Base-by-base conservation (phyloP, 2,797 vertebrate species). In the Acanthornis magna region DNA sequence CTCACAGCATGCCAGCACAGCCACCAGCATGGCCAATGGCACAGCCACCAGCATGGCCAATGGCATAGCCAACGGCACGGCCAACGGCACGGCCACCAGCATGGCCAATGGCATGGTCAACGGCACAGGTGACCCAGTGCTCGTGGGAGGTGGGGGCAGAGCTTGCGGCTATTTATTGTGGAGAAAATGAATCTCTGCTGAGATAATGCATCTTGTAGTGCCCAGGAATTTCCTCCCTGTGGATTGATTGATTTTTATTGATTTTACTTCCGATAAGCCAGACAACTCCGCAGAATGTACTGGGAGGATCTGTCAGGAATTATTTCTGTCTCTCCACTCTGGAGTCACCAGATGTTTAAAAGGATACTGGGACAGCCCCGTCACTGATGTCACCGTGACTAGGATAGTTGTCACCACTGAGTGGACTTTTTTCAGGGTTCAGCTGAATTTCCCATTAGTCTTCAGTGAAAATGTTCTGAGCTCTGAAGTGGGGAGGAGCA, bases 21-120 rank as follows among this genome's bases (percentile, higher is more conserved):
- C 83, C 85, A 91, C 88, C 67, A 97, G 97, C 96, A 95, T 95
- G 1, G 97, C 96, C 85, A 97, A 80, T 27, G 97, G 97, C 96
- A 95, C 89, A 1, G 97, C 96, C 88, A 97, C 4, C 26, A 16
- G 81, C 51, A 30, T 1, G 0, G 50, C 80, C 68, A 84, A 1
- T 0, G 5, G 63, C n/a, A 25, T 1, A 3, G 54, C 54, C 82
- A 66, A 1, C 7, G 77, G 96, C 88, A 57, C 97, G 4, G 78
- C 66, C 55, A 74, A 7, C 3, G 14, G 57, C 72, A 19, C 5
- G 12, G 36, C 32, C 55, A 77, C 7, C 32, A 7, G 55, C 29
- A 6, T 3, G 7, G 38, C 48, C n/a, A 67, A 4, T 38, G 9
- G 36, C 51, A 7, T 98, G 15, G 42, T 57, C 55, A 88, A 82